phyloP scores from a whole-genome alignment of 2,113 vertebrate genomes.

The Myotis davidii region DNA sequence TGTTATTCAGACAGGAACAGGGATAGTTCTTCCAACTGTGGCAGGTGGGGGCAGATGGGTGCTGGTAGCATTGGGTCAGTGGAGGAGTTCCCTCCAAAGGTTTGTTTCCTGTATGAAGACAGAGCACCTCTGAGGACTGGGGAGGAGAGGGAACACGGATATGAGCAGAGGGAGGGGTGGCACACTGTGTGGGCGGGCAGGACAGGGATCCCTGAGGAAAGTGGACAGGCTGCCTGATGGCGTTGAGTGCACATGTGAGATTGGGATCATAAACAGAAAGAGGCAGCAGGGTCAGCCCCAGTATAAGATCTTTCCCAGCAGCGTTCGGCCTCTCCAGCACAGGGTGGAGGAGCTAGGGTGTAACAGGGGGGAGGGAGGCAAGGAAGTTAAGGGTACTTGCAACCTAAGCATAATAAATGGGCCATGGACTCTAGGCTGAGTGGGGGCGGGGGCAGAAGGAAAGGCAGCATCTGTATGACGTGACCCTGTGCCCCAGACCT shows the following conservation, averaged over 20 bases:
- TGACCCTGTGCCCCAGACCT: neutral
- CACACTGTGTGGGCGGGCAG: no score
- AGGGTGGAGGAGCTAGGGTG: neutral
- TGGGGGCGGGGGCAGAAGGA: neutral
- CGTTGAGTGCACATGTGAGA: neutral
- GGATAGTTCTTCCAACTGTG: neutral
- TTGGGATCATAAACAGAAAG: neutral
- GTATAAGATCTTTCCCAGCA: neutral
- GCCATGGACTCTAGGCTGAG: fast-evolving
- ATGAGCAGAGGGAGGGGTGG: neutral
- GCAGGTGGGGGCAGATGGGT: neutral
- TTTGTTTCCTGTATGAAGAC: neutral
- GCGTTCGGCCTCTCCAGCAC: neutral
- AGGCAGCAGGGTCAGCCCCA: neutral
- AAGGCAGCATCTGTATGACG: neutral
- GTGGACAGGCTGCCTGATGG: neutral
- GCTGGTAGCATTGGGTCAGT: neutral
- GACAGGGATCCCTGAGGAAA: neutral
- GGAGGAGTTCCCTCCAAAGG: neutral
- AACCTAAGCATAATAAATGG: neutral
- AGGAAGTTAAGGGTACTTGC: neutral
- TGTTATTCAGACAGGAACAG: neutral
- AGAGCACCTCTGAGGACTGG: neutral
- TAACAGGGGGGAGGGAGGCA: neutral
- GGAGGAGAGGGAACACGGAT: neutral